Evolutionary conservation across 2,113 vertebrate genomes (phyloP).

Genomic region (Psittacus erithacus): DNA sequence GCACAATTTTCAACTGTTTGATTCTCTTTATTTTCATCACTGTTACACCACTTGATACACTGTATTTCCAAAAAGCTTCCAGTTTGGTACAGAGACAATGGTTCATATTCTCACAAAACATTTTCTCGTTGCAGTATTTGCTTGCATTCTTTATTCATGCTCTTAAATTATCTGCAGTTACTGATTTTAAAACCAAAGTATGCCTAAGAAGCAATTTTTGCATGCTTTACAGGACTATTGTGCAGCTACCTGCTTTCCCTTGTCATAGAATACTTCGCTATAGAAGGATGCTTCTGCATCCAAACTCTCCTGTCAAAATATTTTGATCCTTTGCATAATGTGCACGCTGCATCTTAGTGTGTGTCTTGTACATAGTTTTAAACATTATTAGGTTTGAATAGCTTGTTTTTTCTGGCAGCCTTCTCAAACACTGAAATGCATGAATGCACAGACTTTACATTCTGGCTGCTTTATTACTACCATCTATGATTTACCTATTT

Average conservation of each 20-base stretch:
- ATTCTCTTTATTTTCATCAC: conserved; percentile 56
- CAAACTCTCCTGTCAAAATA: background rate
- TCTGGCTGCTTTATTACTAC: background rate
- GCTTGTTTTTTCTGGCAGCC: background rate
- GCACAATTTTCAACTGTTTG: background rate
- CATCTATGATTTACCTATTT: background rate
- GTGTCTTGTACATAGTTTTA: background rate
- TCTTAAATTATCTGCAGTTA: background rate
- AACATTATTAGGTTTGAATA: background rate
- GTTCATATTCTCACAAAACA: background rate
- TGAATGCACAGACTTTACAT: background rate
- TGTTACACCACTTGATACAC: background rate
- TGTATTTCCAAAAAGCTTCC: background rate
- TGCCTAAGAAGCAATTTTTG: background rate
- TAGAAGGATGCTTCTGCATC: background rate
- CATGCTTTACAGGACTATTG: background rate
- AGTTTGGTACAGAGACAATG: background rate
- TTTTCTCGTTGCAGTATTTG: background rate
- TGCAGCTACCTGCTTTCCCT: background rate
- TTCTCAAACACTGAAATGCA: background rate
- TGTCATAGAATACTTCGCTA: background rate
- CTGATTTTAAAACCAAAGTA: background rate
- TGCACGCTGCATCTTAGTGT: background rate
- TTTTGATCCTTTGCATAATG: background rate
- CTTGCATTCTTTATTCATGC: conserved; percentile 5